These are phyloP conservation scores for Volucella inflata DNA, from an alignment of 2,888 invertebrate species.

Conservation along the genomic window DNA sequence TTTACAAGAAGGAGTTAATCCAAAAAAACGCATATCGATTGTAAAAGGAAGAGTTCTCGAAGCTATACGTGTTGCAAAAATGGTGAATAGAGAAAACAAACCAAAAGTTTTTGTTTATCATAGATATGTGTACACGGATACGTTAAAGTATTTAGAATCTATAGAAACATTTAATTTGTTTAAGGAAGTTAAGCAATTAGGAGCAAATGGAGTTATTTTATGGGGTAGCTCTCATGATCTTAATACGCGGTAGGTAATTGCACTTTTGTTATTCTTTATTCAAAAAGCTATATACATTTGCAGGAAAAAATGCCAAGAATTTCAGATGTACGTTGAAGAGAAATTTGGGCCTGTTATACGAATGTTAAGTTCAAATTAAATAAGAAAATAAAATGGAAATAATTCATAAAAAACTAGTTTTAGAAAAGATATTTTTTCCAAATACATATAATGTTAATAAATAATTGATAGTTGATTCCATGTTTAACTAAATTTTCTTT, in stretches of 20 bases:
- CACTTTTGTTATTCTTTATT: background rate
- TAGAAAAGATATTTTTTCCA: no score
- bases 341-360: slow-evolving; percentile 45
- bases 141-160: slow-evolving; percentile 34
- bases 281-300: background rate
- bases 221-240: slow-evolving; percentile 67
- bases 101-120: slow-evolving; percentile 57
- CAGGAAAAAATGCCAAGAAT: slow-evolving; percentile 41
- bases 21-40: slow-evolving; percentile 43
- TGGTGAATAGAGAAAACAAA: slow-evolving; percentile 22
- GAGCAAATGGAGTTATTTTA: slow-evolving; percentile 52
- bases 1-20: slow-evolving; percentile 46
- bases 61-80: slow-evolving; percentile 53
- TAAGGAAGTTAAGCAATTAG: slow-evolving; percentile 38
- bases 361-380: slow-evolving; percentile 16
- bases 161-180: slow-evolving; percentile 41
- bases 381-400: no score
- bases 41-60: slow-evolving; percentile 55
- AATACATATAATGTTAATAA: no score
- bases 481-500: no score
- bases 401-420: no score
- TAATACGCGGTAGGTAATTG: slow-evolving; percentile 34
- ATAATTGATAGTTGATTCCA: no score
- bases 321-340: slow-evolving; percentile 36
- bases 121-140: slow-evolving; percentile 64